phyloP scores from a whole-genome alignment of 2,888 invertebrate genomes.

The Ernsta delagoae region DNA sequence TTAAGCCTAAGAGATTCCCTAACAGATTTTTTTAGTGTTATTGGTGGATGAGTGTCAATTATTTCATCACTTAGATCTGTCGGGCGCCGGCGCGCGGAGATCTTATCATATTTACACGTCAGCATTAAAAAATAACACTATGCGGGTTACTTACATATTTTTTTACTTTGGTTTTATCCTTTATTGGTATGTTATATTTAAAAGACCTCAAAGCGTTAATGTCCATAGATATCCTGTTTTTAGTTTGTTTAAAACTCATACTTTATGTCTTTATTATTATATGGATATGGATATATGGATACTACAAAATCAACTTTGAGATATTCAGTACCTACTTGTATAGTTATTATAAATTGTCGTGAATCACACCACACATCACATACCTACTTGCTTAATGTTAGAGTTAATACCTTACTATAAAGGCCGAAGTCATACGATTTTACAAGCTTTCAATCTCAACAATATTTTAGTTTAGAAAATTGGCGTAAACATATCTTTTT shows the following conservation, averaged over 20 bases:
- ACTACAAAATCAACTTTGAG: neutral
- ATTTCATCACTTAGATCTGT: slow-evolving; percentile 65
- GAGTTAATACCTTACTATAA: too few relatives aligned
- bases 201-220: too few relatives aligned
- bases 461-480: neutral
- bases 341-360: too few relatives aligned
- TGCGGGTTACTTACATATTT: slow-evolving; percentile 22
- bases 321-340: too few relatives aligned
- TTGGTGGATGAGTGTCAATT: slow-evolving; percentile 71
- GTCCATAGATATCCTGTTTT: neutral
- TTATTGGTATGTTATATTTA: slow-evolving; percentile 6
- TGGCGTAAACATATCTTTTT: neutral
- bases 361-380: too few relatives aligned
- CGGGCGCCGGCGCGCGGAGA: slow-evolving; percentile 52
- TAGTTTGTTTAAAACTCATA: neutral
- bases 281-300: too few relatives aligned
- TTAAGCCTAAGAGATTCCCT: slow-evolving; percentile 48
- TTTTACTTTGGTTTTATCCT: slow-evolving; percentile 2
- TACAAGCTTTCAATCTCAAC: neutral
- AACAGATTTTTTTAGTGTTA: slow-evolving; percentile 56
- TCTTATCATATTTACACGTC: slow-evolving; percentile 58
- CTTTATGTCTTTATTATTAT: too few relatives aligned
- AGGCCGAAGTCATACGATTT: too few relatives aligned
- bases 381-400: too few relatives aligned
- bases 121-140: slow-evolving; percentile 53